These are phyloP conservation scores for Phyto melanocephala DNA, from an alignment of 2,888 invertebrate genomes.

Conservation along the genomic window DNA sequence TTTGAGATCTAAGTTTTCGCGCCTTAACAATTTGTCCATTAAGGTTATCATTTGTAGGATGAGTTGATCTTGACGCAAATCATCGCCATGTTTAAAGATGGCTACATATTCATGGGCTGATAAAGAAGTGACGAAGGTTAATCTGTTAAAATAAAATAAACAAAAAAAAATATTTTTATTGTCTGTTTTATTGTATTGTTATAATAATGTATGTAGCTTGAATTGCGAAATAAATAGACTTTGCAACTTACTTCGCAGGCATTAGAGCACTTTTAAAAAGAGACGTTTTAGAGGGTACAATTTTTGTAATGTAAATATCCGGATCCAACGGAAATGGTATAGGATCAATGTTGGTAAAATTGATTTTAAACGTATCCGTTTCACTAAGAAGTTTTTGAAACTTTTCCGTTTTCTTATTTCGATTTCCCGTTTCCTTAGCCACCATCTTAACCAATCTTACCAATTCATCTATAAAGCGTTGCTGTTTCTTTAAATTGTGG, in stretches of 20 bases:
- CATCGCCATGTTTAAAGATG: slow-evolving; percentile 99
- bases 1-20: slow-evolving; percentile 97
- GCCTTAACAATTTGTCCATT: slow-evolving; percentile 96
- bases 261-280: slow-evolving; percentile 97
- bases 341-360: slow-evolving; percentile 93
- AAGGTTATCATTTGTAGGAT: slow-evolving; percentile 98
- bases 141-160: slow-evolving; percentile 75
- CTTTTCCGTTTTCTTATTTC: slow-evolving; percentile 94
- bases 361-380: slow-evolving; percentile 88
- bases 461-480: slow-evolving; percentile 93
- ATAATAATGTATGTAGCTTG: too few relatives aligned
- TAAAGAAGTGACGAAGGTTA: slow-evolving; percentile 91
- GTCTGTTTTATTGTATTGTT: too few relatives aligned
- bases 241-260: slow-evolving; percentile 85
- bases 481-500: slow-evolving; percentile 89
- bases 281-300: slow-evolving; percentile 92
- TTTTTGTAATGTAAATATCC: slow-evolving; percentile 90
- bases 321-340: slow-evolving; percentile 98
- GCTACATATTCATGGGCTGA: slow-evolving; percentile 89
- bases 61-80: slow-evolving; percentile 97
- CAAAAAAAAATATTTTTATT: too few relatives aligned
- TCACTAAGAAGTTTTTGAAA: slow-evolving; percentile 91
- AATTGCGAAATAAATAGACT: neutral
- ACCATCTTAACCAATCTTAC: slow-evolving; percentile 93
- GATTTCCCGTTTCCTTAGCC: slow-evolving; percentile 92